Evolutionary conservation across 1,140 invertebrate species (phyloP), one percentile per base, ranked within the genome.

Genomic region (Drosophila sp.): DNA sequence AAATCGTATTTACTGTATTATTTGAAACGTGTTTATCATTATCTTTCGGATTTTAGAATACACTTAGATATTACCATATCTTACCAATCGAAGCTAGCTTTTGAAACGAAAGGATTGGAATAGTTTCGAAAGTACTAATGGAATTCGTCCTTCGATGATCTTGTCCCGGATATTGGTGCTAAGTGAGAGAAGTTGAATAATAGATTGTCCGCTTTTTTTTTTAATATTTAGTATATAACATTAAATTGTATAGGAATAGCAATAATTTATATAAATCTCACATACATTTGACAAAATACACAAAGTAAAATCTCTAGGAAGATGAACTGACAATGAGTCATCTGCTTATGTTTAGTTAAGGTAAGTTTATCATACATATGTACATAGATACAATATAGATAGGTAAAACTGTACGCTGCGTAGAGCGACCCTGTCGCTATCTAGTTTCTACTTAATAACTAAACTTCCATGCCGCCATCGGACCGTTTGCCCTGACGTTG

Each of bases 401-500:
- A 27, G 8, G 44, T 8, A 27, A 27, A 10, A 10, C 4, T 27
- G 44, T 8, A 41, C 11, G n/a, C 40, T 17, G 40, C 11, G 40
- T n/a, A n/a, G 40, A 30, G 30, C 30, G 30, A 4, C 40, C 40
- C 40, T 41, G 40, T 17, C 79, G 66, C 4, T 17, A 2, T 1
- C 1, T 47, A 50, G 2, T 50, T 27, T 50, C 2, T 17, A 2
- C 44, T 50, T 50, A 27, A 23, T 10, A 27, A 32, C 60, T 93
- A 96, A 56, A 97, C 96, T 93, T 97, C 96, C 64, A 97, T 96
- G 70, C 95, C 95, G 30, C 92, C 89, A 89, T 97, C 93, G 4
- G 93, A 93, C 40, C 92, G 81, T 50, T 93, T 92, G 47, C 92
- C 91, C 72, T 93, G 93, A 38, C 90, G 85, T 27, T 69, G 81